phyloP scores from a whole-genome alignment of 2,888 invertebrate genomes.

The Nephrotoma flavescens region DNA sequence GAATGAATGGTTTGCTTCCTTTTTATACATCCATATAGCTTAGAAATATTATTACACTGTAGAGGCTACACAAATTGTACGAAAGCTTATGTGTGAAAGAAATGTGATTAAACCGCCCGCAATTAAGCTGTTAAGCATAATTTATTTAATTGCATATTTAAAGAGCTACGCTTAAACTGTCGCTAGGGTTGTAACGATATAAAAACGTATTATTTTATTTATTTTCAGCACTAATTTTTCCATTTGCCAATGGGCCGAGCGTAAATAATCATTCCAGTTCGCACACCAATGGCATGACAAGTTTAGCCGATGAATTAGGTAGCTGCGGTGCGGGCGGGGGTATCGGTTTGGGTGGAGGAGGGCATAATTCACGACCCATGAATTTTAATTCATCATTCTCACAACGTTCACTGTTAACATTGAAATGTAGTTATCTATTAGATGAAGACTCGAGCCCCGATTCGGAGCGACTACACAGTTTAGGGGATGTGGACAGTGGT shows the following conservation, averaged over 20 bases:
- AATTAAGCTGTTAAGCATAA: background rate
- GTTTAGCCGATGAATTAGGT: constrained; percentile 56
- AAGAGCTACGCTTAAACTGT: no score
- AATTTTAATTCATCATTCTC: constrained; percentile 6
- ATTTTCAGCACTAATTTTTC: background rate
- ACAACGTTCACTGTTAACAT: constrained; percentile 44
- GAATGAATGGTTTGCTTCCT: background rate
- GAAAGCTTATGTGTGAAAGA: background rate
- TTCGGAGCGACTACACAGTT: constrained; percentile 62
- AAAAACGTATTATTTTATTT: background rate
- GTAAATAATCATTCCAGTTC: background rate
- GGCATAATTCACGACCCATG: constrained; percentile 20
- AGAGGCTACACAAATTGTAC: background rate
- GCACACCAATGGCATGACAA: background rate
- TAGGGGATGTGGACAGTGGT: constrained; percentile 71
- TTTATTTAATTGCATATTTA: background rate
- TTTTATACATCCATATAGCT: background rate
- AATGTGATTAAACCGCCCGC: background rate
- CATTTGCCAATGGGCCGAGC: background rate
- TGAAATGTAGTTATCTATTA: constrained; percentile 58
- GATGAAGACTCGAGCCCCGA: constrained; percentile 78
- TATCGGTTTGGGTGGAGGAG: constrained; percentile 8
- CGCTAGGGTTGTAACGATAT: background rate
- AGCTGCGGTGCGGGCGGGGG: constrained; percentile 18
- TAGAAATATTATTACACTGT: background rate